Percentiles rank a stretch among this genome's conserved stretches.
Evolutionary conservation across 2,113 vertebrate genomes (phyloP).

Genomic region (Catharus minimus): DNA sequence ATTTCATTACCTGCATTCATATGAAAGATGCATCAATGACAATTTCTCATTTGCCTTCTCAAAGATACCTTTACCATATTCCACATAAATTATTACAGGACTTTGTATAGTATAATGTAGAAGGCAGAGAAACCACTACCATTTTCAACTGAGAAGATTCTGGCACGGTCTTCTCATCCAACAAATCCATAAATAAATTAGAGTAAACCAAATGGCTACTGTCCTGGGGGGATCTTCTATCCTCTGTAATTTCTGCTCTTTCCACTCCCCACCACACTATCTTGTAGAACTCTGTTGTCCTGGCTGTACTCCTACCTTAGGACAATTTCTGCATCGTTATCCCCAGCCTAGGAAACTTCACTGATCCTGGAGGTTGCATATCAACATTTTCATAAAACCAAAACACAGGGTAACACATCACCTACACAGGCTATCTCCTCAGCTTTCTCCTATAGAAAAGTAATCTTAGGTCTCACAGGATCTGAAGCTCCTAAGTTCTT

Average conservation of each 20-base stretch:
- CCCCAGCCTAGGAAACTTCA: neutral
- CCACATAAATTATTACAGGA: neutral
- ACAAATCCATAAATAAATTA: neutral
- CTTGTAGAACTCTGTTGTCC: neutral
- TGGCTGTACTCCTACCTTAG: neutral
- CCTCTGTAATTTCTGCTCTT: neutral
- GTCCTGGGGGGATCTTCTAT: neutral
- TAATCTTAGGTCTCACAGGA: neutral
- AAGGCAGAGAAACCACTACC: neutral
- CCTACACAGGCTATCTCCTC: neutral
- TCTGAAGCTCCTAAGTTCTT: neutral
- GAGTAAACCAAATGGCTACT: neutral
- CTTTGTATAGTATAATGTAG: neutral
- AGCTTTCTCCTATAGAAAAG: neutral
- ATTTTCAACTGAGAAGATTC: neutral
- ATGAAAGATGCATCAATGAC: neutral
- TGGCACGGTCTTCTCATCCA: neutral
- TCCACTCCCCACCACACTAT: fast-evolving
- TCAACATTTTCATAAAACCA: neutral
- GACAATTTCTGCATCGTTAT: neutral
- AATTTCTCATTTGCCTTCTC: neutral
- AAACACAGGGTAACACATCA: neutral
- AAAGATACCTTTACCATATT: neutral
- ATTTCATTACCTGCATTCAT: neutral
- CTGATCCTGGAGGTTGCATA: neutral